Base-by-base conservation (phyloP, 2,797 vertebrate genomes). In the Manis crassicaudata region DNA sequence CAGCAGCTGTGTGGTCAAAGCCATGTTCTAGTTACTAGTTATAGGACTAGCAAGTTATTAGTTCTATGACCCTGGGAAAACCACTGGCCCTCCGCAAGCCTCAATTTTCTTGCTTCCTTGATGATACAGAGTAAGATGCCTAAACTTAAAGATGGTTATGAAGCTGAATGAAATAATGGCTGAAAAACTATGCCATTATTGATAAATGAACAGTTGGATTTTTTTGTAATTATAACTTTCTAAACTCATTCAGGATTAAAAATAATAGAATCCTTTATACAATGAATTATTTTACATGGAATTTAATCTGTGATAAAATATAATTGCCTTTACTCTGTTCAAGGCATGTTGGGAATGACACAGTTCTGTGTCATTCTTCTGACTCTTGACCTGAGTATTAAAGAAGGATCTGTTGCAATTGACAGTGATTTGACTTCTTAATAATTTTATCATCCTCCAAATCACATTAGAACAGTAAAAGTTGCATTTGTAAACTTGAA, bases 401-500 rank as follows among this genome's bases (percentile, higher is more conserved):
- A 85, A 81, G 46, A 84, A 76, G 25, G n/a, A 40, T 72, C 65
- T 56, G 37, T 46, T 73, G n/a, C 56, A 65, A 88, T 56, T 37
- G 70, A 72, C 60, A 72, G 63, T 5, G n/a, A 70, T 60, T 27
- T 50, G 63, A 83, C 43, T 37, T 70, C 75, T 82, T 46, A 37
- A 37, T 80, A 40, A 18, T 43, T 72, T 63, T 79, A 84, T 81
- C 37, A 86, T 65, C n/a, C 70, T 21, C 23, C 23, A 40, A 89
- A 56, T 67, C 88, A 87, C 23, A 37, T 4, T 40, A 82, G 54
- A 70, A 56, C 63, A 81, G 83, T 75, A 81, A 89, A 96, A 73
- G n/a, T 21, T 90, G 43, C 29, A 32, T 67, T 70, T 76, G 70
- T 60, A 82, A 97, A 92, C 80, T 62, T 77, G 46, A 88, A 50